Conservation (phyloP, 1,140 invertebrate genomes). For the Daktulosphaira vitifoliae region DNA sequence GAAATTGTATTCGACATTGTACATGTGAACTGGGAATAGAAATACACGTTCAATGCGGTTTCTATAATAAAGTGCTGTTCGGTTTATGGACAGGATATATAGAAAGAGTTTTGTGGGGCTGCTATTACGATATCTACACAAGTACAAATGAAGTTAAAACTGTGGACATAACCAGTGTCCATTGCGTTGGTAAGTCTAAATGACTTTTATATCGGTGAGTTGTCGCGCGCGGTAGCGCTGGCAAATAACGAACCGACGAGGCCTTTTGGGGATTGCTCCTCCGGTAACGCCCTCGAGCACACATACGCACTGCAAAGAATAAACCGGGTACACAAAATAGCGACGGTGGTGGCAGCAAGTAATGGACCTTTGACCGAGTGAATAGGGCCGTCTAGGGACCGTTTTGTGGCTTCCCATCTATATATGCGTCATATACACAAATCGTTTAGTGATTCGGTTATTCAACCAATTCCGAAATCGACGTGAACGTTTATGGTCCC, state of each 20-base stretch:
- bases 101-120: no score
- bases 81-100: no score
- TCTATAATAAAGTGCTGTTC: no score
- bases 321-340: background rate
- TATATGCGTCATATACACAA: slow-evolving; percentile 28
- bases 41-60: no score
- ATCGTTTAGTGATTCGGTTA: slow-evolving; percentile 33
- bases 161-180: no score
- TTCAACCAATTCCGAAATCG: slow-evolving; percentile 22
- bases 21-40: no score
- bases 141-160: no score
- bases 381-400: slow-evolving; percentile 31
- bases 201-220: background rate
- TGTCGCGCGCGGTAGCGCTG: background rate
- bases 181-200: slow-evolving; percentile 1
- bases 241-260: slow-evolving; percentile 9
- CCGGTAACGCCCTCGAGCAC: slow-evolving; percentile 25
- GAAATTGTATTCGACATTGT: no score
- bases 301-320: background rate
- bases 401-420: slow-evolving; percentile 9
- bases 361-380: slow-evolving; percentile 32
- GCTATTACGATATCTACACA: no score
- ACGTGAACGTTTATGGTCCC: slow-evolving; percentile 15
- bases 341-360: background rate
- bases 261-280: slow-evolving; percentile 20